Conservation (phyloP, 2,888 invertebrate genomes). For the Oasisia sp. region DNA sequence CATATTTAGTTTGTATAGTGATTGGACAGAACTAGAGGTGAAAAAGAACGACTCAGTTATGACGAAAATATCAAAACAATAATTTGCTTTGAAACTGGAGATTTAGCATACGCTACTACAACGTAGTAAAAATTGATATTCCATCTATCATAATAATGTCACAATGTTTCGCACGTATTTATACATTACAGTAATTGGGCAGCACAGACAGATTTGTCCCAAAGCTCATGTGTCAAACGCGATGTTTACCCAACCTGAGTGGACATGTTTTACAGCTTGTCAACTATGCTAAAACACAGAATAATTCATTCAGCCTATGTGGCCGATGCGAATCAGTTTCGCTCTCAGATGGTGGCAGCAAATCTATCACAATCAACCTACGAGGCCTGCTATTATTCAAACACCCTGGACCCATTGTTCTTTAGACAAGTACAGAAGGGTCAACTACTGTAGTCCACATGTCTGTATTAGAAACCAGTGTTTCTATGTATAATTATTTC, state of each 20-base stretch:
- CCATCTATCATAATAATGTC: neutral
- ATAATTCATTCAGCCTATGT: neutral
- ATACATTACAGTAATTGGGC: neutral
- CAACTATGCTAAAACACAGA: neutral
- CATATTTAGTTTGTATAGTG: too few species aligned
- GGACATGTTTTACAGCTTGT: neutral
- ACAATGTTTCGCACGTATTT: neutral
- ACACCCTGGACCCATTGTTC: neutral
- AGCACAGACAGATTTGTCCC: neutral
- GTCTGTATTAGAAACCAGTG: neutral
- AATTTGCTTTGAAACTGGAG: neutral
- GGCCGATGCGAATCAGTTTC: neutral
- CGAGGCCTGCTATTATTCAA: neutral
- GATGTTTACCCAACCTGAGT: neutral
- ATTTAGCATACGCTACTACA: neutral
- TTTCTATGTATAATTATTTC: too few species aligned
- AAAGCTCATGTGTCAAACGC: neutral
- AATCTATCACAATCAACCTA: neutral
- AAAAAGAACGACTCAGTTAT: too few species aligned
- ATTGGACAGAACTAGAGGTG: too few species aligned
- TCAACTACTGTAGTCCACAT: too few species aligned
- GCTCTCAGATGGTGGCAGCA: neutral
- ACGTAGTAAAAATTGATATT: neutral
- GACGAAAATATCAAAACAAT: neutral
- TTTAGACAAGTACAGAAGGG: neutral